Percentiles rank a stretch among this genome's conserved stretches.
Evolutionary conservation across 2,113 vertebrate genomes (phyloP).

Genomic region (Oreocharis arfaki): DNA sequence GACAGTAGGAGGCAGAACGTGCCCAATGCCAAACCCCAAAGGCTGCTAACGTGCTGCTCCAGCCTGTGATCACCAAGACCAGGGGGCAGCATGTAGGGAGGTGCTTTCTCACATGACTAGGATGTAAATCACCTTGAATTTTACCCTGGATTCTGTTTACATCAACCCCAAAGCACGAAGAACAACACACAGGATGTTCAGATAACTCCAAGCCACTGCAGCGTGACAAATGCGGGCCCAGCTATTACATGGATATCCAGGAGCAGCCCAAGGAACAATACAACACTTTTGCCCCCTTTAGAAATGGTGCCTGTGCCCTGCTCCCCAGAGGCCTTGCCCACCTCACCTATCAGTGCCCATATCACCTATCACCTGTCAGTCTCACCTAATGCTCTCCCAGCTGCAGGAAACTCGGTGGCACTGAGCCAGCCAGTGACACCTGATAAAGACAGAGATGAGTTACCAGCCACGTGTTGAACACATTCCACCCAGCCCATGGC

Average conservation of each 20-base stretch:
- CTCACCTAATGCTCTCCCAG: neutral
- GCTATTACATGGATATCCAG: neutral
- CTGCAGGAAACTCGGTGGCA: neutral
- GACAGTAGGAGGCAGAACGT: fast-evolving
- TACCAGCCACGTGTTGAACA: fast-evolving
- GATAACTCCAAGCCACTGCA: neutral
- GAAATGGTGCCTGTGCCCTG: neutral
- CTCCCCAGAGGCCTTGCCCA: neutral
- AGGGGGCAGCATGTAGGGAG: neutral
- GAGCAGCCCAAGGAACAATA: neutral
- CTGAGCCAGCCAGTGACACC: neutral
- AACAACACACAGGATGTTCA: neutral
- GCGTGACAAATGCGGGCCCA: fast-evolving
- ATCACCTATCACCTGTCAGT: neutral
- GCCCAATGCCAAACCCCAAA: fast-evolving
- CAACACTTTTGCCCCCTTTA: neutral
- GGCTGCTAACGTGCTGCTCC: neutral
- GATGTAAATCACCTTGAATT: neutral
- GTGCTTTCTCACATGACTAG: neutral
- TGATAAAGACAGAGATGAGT: neutral
- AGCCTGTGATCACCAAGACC: neutral
- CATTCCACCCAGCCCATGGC: fast-evolving
- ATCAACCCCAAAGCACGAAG: neutral
- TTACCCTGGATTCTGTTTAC: neutral
- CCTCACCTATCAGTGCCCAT: neutral